Conservation (phyloP, 2,113 vertebrate species). For the Anseranas semipalmata region DNA sequence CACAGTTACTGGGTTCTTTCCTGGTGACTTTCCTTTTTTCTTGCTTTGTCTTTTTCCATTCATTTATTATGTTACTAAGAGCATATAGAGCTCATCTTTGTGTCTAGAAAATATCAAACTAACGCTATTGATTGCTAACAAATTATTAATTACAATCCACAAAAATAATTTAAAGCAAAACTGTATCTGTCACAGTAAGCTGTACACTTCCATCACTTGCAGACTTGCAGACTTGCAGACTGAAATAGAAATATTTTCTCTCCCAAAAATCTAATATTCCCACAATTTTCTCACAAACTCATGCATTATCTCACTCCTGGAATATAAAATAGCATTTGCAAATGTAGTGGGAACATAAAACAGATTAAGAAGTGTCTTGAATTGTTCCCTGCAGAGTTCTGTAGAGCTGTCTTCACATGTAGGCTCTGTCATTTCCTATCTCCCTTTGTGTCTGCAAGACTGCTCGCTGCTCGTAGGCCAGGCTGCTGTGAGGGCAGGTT, state of each 20-base stretch:
- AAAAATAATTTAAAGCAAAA: background rate
- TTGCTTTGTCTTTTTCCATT: background rate
- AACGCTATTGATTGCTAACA: background rate
- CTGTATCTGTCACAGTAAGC: background rate
- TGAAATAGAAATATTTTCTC: background rate
- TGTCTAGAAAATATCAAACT: background rate
- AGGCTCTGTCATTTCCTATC: background rate
- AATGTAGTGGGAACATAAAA: background rate
- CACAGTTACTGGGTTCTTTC: background rate
- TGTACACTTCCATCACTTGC: background rate
- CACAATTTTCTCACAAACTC: background rate
- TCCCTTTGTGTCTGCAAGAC: background rate
- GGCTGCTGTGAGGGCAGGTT: background rate
- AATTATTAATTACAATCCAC: background rate
- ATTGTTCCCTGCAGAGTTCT: background rate
- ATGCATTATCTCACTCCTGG: background rate
- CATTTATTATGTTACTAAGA: background rate
- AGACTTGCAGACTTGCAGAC: no score
- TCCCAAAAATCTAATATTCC: background rate
- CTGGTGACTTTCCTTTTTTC: background rate
- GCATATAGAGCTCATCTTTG: background rate
- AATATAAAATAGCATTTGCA: background rate
- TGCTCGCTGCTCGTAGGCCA: rapidly evolving
- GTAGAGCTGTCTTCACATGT: background rate
- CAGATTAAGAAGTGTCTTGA: background rate